Percentiles rank a stretch among this genome's conserved stretches.
Evolutionary conservation across 2,113 vertebrate genomes (phyloP).

Genomic region (Oriolus oriolus): DNA sequence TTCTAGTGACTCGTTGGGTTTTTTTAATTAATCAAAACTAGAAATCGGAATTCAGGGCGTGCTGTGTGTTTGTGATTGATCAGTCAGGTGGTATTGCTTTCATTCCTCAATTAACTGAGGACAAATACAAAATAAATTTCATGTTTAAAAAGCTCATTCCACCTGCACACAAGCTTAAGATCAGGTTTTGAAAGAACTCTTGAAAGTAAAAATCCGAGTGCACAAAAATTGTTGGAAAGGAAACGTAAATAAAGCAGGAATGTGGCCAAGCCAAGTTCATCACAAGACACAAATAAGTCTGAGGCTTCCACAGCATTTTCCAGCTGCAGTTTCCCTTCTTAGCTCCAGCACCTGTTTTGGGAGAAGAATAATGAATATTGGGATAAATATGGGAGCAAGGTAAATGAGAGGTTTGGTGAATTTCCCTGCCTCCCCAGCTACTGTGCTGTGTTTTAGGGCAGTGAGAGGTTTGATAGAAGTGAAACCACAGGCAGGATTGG

Average conservation of each 20-base stretch:
- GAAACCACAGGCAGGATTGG: not conserved
- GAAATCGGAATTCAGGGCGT: not conserved
- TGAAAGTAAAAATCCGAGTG: not conserved
- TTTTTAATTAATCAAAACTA: not conserved
- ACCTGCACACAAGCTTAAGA: not conserved
- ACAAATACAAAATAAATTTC: not conserved
- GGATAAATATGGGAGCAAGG: not conserved
- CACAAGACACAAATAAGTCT: not conserved
- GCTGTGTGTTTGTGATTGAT: not conserved
- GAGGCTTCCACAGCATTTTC: not conserved
- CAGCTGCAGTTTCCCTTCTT: not conserved
- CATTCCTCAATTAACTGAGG: not conserved
- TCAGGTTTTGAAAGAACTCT: not conserved
- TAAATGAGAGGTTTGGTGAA: not conserved
- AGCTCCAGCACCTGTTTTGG: not conserved
- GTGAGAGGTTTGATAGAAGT: accelerated
- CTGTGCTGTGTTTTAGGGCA: not conserved
- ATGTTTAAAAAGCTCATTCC: not conserved
- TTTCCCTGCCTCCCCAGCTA: not conserved
- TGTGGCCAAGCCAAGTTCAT: not conserved
- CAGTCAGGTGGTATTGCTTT: not conserved
- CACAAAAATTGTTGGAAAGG: not conserved
- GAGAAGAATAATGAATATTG: not conserved
- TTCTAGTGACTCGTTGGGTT: not conserved
- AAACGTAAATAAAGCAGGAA: not conserved